Evolutionary conservation across 2,113 vertebrate genomes (phyloP).

Genomic region (Campylorhamphus procurvoides): DNA sequence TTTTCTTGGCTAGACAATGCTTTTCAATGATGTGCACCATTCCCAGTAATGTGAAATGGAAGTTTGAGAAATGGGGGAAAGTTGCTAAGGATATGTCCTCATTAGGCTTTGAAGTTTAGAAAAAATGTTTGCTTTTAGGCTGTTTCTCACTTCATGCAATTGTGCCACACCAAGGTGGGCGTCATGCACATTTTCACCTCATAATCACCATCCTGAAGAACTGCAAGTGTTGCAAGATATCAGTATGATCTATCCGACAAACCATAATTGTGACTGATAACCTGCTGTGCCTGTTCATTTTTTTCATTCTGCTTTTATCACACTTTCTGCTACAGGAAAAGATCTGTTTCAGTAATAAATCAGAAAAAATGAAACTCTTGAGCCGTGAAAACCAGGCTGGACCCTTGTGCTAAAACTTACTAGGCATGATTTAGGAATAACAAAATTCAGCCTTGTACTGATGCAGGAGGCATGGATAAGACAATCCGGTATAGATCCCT

Average conservation of each 20-base stretch:
- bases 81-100: not conserved
- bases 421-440: not conserved
- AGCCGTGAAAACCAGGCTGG: constrained; percentile 5
- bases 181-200: not conserved
- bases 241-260: not conserved
- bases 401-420: not conserved
- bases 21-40: not conserved
- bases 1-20: not conserved
- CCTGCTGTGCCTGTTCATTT: not conserved
- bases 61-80: not conserved
- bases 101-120: not conserved
- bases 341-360: constrained; percentile 21
- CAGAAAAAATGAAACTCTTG: constrained; percentile 29
- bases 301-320: constrained; percentile 11
- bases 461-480: not conserved
- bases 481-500: not conserved
- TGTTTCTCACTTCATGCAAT: not conserved
- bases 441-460: constrained; percentile 6
- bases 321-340: not conserved
- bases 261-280: not conserved
- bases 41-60: not conserved
- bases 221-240: not conserved
- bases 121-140: not conserved
- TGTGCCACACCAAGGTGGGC: not conserved
- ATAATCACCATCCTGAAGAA: not conserved